Conservation (phyloP, 1,140 invertebrate species). For the Cardiocondyla obscurior region DNA sequence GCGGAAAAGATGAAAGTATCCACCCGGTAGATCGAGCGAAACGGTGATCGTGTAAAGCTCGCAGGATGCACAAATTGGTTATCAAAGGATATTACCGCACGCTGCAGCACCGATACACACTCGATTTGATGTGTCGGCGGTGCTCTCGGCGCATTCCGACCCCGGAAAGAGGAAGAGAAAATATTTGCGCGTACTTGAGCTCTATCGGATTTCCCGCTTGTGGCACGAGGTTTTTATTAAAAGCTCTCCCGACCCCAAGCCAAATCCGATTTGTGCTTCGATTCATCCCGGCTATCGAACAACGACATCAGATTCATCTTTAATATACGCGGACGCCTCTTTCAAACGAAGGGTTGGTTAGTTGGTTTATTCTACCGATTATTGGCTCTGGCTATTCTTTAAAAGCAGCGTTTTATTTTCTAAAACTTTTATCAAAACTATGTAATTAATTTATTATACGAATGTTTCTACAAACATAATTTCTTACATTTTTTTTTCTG, state of each 20-base stretch:
- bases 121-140: slow-evolving; percentile 80
- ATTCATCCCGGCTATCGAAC: slow-evolving; percentile 65
- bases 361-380: slow-evolving; percentile 15
- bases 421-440: background rate
- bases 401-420: background rate
- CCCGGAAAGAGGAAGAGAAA: slow-evolving; percentile 73
- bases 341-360: background rate
- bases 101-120: slow-evolving; percentile 79
- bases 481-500: no score
- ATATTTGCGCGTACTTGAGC: slow-evolving; percentile 79
- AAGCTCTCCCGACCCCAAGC: slow-evolving; percentile 71
- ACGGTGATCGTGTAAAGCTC: slow-evolving; percentile 63
- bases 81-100: slow-evolving; percentile 82
- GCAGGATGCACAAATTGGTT: slow-evolving; percentile 80
- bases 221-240: slow-evolving; percentile 77
- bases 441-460: background rate
- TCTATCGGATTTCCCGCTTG: slow-evolving; percentile 81
- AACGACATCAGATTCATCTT: slow-evolving; percentile 52
- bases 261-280: slow-evolving; percentile 67
- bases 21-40: slow-evolving; percentile 71
- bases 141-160: slow-evolving; percentile 66
- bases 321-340: slow-evolving; percentile 50
- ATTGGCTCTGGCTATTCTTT: background rate
- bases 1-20: slow-evolving; percentile 32
- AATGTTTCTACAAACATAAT: background rate